phyloP scores from a whole-genome alignment of 2,797 vertebrate genomes.

The Syngnathus rostellatus region DNA sequence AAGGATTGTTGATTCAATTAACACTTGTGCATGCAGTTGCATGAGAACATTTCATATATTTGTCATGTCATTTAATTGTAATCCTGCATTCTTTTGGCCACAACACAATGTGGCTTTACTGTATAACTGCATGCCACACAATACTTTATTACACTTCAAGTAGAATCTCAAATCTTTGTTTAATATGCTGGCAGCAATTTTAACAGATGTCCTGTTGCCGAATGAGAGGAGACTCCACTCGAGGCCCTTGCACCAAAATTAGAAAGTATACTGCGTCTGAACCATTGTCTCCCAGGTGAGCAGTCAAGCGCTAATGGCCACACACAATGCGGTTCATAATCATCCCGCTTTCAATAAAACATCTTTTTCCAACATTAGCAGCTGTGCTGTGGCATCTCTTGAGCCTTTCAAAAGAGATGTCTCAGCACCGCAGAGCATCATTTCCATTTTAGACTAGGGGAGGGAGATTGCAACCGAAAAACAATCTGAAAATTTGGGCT shows the following conservation, averaged over 20 bases:
- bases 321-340: conserved; percentile 24
- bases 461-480: conserved; percentile 1
- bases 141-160: conserved; percentile 11
- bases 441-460: conserved; percentile 1
- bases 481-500: neutral
- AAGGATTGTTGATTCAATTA: neutral
- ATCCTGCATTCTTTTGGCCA: neutral
- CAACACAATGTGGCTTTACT: neutral
- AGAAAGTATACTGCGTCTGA: conserved; percentile 29
- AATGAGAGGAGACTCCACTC: conserved; percentile 37
- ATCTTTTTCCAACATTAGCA: conserved; percentile 10
- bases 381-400: conserved; percentile 11
- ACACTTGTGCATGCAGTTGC: neutral
- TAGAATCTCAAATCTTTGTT: conserved; percentile 22
- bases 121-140: neutral
- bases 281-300: conserved; percentile 38
- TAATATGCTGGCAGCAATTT: conserved; percentile 34
- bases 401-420: conserved; percentile 14
- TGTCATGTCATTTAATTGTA: neutral
- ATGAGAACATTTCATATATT: neutral
- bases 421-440: conserved; percentile 13
- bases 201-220: conserved; percentile 48
- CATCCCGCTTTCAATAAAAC: conserved; percentile 29
- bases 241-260: conserved; percentile 39
- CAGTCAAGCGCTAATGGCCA: conserved; percentile 32